These are phyloP conservation scores for Malachius bipustulatus DNA, from an alignment of 2,888 invertebrate genomes.

Conservation along the genomic window DNA sequence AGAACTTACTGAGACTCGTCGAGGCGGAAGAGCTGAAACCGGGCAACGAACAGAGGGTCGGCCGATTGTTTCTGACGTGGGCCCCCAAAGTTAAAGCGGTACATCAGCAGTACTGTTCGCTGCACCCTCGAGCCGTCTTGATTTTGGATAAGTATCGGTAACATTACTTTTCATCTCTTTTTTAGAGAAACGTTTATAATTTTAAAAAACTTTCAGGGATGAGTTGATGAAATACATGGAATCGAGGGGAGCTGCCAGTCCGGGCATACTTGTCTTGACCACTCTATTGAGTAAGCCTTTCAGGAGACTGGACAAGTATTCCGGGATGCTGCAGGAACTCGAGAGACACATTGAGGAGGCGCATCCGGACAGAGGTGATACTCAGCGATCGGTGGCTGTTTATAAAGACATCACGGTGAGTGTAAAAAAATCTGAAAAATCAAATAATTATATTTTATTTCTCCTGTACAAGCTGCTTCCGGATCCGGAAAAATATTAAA, in stretches of 20 bases:
- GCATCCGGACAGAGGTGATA: constrained; percentile 92
- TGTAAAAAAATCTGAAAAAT: constrained; percentile 21
- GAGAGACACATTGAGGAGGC: constrained; percentile 92
- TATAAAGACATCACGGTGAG: constrained; percentile 90
- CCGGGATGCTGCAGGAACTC: constrained; percentile 85
- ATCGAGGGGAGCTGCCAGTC: constrained; percentile 69
- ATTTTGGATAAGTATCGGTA: constrained; percentile 88
- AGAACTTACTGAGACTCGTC: constrained; percentile 62
- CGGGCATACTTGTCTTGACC: constrained; percentile 81
- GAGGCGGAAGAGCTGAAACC: constrained; percentile 66
- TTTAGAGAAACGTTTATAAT: too few species aligned
- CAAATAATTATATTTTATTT: too few species aligned
- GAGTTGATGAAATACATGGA: constrained; percentile 81
- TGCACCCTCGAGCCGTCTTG: constrained; percentile 90
- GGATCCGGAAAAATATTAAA: too few species aligned
- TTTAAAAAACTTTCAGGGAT: constrained; percentile 45
- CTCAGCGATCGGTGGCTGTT: constrained; percentile 87
- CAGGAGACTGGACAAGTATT: constrained; percentile 87
- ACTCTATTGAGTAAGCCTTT: constrained; percentile 92
- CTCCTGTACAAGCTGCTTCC: too few species aligned
- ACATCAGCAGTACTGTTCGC: constrained; percentile 80
- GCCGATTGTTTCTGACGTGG: constrained; percentile 79
- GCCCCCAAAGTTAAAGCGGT: constrained; percentile 72
- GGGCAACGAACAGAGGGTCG: constrained; percentile 71
- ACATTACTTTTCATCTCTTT: too few species aligned